Evolutionary conservation across 2,888 invertebrate genomes (phyloP), one percentile per base, ranked within the genome.

Genomic region (Spodoptera picta): DNA sequence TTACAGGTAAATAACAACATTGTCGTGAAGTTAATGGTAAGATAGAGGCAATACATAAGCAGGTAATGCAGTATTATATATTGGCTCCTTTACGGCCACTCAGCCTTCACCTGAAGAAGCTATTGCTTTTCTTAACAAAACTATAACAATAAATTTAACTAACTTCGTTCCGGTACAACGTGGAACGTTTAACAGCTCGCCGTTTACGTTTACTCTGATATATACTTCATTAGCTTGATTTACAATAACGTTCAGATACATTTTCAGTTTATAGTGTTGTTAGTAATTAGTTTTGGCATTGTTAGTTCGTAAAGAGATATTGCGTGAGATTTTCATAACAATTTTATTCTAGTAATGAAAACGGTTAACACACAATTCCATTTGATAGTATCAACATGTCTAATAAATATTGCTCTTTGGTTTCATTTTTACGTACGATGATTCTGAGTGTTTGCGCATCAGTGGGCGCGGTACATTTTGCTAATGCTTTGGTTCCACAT

Each of bases 121-220:
- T 87, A 90, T 88, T 87, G 85, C 87, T 83, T 86, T 87, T 87
- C 85, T 87, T 86, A 86, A 88, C 86, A 85, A 86, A 90, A 90
- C 90, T 91, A 90, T 90, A 90, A 89, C 90, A 87, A 89, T 92
- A 91, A 91, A 91, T 91, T 89, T 83, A 73, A 73, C 75, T 83
- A 90, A 90, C 86, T 90, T 90, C 84, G 87, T 87, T 85, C 82
- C 82, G 79, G 85, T 81, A 86, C 85, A 86, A 78, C 79, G 80
- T 81, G 79, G 78, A 77, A 80, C 84, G 86, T 88, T 90, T 87
- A 88, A 87, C 87, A 87, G 83, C 86, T 88, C 83, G 85, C 86
- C 85, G 86, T 87, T 88, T 87, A 87, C 82, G 75, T 78, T 77
- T 79, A 81, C 80, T 78, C 76, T 79, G 79, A 82, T 84, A 77